Percentiles rank a stretch among this genome's conserved stretches.
phyloP scores from a whole-genome alignment of 2,797 vertebrate species.

The Cryptoblepharus egeriae region DNA sequence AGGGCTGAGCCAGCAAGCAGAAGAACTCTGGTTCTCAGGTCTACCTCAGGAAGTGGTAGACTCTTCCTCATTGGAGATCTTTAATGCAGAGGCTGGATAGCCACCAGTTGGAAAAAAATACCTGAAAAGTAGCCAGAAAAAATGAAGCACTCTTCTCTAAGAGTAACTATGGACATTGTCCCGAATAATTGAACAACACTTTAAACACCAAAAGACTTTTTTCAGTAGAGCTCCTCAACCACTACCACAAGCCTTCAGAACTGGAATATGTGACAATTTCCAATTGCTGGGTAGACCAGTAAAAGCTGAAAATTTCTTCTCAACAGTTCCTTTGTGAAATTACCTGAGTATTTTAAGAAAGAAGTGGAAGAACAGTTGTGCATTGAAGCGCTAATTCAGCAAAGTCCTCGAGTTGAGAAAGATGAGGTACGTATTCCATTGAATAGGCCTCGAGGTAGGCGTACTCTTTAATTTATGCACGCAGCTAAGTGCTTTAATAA shows the following conservation, averaged over 20 bases:
- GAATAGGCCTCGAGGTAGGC: not conserved
- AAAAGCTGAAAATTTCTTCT: not conserved
- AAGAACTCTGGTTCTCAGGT: no score
- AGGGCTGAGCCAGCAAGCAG: no score
- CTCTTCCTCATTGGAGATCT: no score
- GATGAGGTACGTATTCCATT: not conserved
- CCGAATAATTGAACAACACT: not conserved
- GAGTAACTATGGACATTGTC: not conserved
- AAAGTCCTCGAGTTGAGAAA: not conserved
- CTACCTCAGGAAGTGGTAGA: no score
- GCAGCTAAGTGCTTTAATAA: constrained; percentile 22
- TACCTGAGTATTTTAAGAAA: not conserved
- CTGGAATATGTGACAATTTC: not conserved
- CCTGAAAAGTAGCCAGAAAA: no score
- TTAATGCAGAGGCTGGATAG: no score
- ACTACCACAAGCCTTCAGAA: not conserved
- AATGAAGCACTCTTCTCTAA: not conserved
- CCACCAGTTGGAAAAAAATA: no score
- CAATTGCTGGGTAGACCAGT: not conserved
- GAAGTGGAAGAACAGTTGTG: not conserved
- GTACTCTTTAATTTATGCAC: constrained; percentile 8
- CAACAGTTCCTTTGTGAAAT: not conserved
- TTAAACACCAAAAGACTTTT: not conserved
- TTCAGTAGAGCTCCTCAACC: not conserved
- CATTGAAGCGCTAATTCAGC: not conserved